phyloP scores from a whole-genome alignment of 2,888 invertebrate genomes.

The Mongoloraphidia duomilia region DNA sequence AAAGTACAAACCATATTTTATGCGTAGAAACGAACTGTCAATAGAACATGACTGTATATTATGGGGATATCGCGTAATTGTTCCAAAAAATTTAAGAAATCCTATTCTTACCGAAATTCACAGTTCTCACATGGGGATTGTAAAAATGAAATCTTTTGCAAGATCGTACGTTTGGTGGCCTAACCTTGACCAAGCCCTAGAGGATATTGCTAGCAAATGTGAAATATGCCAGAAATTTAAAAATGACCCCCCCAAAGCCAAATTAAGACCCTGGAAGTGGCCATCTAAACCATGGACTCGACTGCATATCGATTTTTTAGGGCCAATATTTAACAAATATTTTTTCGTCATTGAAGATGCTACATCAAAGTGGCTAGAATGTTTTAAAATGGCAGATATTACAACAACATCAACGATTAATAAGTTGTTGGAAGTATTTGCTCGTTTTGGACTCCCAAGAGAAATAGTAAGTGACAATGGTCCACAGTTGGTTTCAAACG shows the following conservation, averaged over 20 bases:
- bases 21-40: too few species aligned
- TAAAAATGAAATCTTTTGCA: not conserved
- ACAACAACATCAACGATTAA: not conserved
- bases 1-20: too few species aligned
- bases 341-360: not conserved
- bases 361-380: not conserved
- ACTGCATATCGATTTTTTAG: not conserved
- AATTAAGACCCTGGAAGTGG: not conserved
- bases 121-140: not conserved
- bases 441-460: not conserved
- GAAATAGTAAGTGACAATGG: constrained; percentile 2
- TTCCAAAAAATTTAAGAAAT: too few species aligned
- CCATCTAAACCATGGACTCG: not conserved
- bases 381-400: not conserved
- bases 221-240: not conserved
- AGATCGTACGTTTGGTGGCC: constrained; percentile 1
- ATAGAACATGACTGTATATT: too few species aligned
- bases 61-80: too few species aligned
- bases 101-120: too few species aligned
- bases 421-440: not conserved
- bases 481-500: constrained; percentile 3
- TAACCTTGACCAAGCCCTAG: not conserved
- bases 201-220: not conserved
- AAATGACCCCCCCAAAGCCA: too few species aligned
- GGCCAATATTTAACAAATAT: not conserved